A percentile compares a stretch with the other conserved stretches of the same genome.
Evolutionary conservation across 2,797 vertebrate genomes (phyloP).

Genomic region (Tinamus major): DNA sequence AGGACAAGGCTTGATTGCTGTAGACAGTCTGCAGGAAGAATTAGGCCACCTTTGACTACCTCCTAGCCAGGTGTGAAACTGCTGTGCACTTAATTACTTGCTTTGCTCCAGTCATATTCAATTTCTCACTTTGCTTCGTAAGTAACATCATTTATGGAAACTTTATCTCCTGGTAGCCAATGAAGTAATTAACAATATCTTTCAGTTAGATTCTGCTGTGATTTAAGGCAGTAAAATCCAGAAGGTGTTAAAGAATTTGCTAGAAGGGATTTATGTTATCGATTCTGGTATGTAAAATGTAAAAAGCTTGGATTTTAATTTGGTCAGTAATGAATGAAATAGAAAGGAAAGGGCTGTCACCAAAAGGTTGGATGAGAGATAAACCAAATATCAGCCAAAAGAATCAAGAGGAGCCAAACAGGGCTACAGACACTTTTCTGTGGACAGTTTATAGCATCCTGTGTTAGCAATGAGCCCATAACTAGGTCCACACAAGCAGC

Average conservation of each 20-base stretch:
- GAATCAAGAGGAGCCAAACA: not conserved
- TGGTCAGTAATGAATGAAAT: not conserved
- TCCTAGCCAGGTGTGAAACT: not conserved
- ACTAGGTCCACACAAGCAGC: not conserved
- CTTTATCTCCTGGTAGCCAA: conserved; percentile 1
- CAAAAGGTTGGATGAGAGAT: not conserved
- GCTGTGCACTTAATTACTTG: not conserved
- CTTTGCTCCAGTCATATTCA: not conserved
- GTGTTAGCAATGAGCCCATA: not conserved
- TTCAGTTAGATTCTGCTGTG: conserved; percentile 7
- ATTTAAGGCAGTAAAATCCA: conserved; percentile 17
- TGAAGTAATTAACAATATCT: not conserved
- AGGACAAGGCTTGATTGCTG: not conserved
- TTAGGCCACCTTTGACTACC: not conserved
- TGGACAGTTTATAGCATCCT: not conserved
- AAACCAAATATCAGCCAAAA: not conserved
- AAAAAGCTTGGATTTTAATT: not conserved
- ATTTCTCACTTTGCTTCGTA: conserved; percentile 28
- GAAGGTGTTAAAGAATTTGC: not conserved
- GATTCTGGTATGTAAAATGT: not conserved
- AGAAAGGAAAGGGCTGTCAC: not conserved
- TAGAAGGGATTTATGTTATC: not conserved
- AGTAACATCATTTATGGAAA: not conserved
- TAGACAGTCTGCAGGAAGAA: not conserved
- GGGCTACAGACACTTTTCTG: not conserved